These are phyloP conservation scores for Polydrusus tereticollis DNA, from an alignment of 2,888 invertebrate species.

Conservation along the genomic window DNA sequence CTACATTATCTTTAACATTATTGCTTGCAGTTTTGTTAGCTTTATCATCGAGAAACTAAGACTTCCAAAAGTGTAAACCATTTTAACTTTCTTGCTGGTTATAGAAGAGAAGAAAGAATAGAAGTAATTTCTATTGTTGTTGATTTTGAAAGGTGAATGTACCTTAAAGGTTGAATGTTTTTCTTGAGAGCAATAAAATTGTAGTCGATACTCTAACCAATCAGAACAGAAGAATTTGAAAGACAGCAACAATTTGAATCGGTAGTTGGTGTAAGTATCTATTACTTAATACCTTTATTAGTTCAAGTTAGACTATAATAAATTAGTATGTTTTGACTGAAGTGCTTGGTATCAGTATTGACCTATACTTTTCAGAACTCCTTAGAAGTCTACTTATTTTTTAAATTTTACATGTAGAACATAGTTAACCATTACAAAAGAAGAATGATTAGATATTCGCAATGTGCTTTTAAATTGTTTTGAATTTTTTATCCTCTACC, in stretches of 20 bases:
- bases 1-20: constrained; percentile 6
- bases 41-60: constrained; percentile 26
- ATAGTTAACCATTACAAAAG: neutral
- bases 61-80: constrained; percentile 9
- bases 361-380: neutral
- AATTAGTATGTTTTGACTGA: neutral
- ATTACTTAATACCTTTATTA: too few species aligned
- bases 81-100: constrained; percentile 16
- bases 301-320: constrained; percentile 11
- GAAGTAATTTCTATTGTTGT: constrained; percentile 35
- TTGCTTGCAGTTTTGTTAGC: constrained; percentile 2
- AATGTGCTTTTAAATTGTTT: too few species aligned
- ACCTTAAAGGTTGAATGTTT: constrained; percentile 8
- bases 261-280: too few species aligned
- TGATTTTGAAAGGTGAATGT: constrained; percentile 30
- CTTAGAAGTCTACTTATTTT: constrained; percentile 9
- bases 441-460: neutral
- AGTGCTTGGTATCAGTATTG: constrained; percentile 11
- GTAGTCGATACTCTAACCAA: neutral
- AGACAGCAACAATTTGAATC: neutral
- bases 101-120: constrained; percentile 23
- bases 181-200: constrained; percentile 3
- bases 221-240: neutral
- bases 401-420: neutral
- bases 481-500: too few species aligned